Evolutionary conservation across 2,888 invertebrate species (phyloP).

Genomic region (Panopea generosa): DNA sequence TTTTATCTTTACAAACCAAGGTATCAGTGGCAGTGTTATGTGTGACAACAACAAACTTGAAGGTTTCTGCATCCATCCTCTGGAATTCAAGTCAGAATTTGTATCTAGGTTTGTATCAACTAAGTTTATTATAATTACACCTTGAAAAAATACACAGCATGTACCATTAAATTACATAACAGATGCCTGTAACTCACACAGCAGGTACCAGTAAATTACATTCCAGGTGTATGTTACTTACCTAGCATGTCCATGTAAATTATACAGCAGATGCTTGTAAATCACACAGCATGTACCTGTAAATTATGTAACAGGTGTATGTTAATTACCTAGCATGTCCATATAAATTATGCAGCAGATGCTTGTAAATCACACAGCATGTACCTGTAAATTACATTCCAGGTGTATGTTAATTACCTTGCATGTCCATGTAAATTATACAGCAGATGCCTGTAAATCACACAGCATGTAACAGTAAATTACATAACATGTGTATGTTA

Average conservation of each 20-base stretch:
- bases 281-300: too few relatives aligned
- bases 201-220: not conserved
- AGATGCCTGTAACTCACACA: not conserved
- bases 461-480: too few relatives aligned
- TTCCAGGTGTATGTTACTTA: not conserved
- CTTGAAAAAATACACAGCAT: not conserved
- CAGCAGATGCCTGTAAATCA: too few relatives aligned
- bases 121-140: not conserved
- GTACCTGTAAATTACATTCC: too few relatives aligned
- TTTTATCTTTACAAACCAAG: constrained; percentile 47
- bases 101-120: constrained; percentile 62
- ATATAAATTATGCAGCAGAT: too few relatives aligned
- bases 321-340: too few relatives aligned
- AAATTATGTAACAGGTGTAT: too few relatives aligned
- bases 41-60: constrained; percentile 85
- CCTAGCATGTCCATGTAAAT: too few relatives aligned
- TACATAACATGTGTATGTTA: too few relatives aligned
- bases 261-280: not conserved
- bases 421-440: too few relatives aligned
- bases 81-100: constrained; percentile 86
- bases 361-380: too few relatives aligned
- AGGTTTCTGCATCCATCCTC: constrained; percentile 86
- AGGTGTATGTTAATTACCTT: too few relatives aligned
- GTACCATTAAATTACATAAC: not conserved
- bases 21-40: constrained; percentile 84